A percentile compares a stretch with the other conserved stretches of the same genome.
These are phyloP conservation scores for Zaprionus tsacasi DNA, from an alignment of 1,140 invertebrate genomes.

Conservation along the genomic window DNA sequence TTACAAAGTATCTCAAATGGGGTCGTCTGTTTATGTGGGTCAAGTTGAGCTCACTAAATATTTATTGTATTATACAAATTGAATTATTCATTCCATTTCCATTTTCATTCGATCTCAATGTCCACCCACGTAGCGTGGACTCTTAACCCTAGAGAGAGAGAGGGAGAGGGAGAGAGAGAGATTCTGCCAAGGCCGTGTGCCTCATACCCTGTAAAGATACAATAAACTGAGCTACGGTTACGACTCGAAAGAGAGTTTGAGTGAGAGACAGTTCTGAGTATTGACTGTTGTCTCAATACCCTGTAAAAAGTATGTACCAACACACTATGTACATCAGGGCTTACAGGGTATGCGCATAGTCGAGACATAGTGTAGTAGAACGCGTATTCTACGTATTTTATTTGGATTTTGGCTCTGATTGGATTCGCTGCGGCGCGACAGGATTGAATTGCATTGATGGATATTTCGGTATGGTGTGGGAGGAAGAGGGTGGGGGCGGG, in stretches of 20 bases:
- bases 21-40: constrained; percentile 23
- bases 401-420: constrained; percentile 41
- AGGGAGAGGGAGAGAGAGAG: neutral
- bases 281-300: neutral
- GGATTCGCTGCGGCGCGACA: constrained; percentile 39
- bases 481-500: neutral
- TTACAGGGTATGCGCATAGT: constrained; percentile 13
- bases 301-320: neutral
- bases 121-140: neutral
- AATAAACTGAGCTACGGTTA: neutral
- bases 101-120: constrained; percentile 30
- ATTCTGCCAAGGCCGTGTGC: neutral
- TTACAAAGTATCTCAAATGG: neutral
- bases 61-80: constrained; percentile 77
- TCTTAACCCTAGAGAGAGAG: neutral
- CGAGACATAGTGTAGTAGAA: neutral
- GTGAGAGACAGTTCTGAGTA: neutral
- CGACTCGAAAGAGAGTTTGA: neutral
- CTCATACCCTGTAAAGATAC: neutral
- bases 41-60: constrained; percentile 55
- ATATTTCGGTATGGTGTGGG: neutral
- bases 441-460: constrained; percentile 51
- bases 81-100: constrained; percentile 64
- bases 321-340: constrained; percentile 4
- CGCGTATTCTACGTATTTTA: neutral